Evolutionary conservation across 2,797 vertebrate genomes (phyloP).

Genomic region (Myotis findleyi): DNA sequence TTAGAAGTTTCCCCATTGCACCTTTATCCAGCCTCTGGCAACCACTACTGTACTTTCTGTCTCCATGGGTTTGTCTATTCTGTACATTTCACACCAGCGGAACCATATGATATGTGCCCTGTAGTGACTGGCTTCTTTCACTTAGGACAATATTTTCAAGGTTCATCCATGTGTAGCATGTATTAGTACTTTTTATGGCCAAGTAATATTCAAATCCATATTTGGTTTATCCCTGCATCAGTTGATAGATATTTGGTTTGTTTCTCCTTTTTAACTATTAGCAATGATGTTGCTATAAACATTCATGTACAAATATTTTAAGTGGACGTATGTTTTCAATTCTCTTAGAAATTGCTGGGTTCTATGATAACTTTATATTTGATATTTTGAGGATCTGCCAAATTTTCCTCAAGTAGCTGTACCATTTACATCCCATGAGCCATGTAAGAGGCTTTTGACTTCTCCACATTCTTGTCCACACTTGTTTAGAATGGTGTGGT

Average conservation of each 20-base stretch:
- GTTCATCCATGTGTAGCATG: not conserved
- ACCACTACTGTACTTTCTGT: not conserved
- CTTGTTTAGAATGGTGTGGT: not conserved
- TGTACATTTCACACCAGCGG: not conserved
- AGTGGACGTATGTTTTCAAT: not conserved
- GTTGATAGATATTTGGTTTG: not conserved
- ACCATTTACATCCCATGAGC: not conserved
- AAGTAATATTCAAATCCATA: not conserved
- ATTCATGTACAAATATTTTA: not conserved
- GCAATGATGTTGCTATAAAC: not conserved
- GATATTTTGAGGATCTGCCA: not conserved
- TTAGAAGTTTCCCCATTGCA: not conserved
- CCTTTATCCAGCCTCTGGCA: not conserved
- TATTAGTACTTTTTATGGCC: not conserved
- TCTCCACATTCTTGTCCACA: not conserved
- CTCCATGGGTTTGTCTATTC: not conserved
- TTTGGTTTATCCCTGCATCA: not conserved
- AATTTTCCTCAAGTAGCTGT: not conserved
- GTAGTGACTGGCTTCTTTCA: not conserved
- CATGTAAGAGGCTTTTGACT: not conserved
- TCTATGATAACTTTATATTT: not conserved
- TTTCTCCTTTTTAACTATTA: not conserved
- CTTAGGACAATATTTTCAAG: not conserved
- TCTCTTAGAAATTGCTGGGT: not conserved
- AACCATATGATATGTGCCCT: not conserved